phyloP scores from a whole-genome alignment of 2,888 invertebrate genomes.

The Lepidonotus clava region DNA sequence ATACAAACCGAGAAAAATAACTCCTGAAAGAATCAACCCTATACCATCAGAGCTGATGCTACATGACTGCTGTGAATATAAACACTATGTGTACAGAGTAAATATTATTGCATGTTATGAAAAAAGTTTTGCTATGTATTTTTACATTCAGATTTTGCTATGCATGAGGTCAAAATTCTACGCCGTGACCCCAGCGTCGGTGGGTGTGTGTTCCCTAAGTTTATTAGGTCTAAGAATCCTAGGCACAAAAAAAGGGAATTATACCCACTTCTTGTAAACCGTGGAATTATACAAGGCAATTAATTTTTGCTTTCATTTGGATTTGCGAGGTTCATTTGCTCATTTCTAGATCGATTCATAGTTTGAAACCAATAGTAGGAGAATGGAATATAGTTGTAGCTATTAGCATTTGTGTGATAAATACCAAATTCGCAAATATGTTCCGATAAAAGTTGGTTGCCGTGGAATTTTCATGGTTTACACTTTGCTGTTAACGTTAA shows the following conservation, averaged over 20 bases:
- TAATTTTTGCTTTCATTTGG: background rate
- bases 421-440: conserved; percentile 12
- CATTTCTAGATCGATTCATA: too few relatives aligned
- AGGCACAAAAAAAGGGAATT: too few relatives aligned
- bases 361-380: background rate
- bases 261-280: background rate
- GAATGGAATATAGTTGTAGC: background rate
- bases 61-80: conserved; percentile 13
- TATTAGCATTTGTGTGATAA: background rate
- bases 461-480: background rate
- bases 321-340: background rate
- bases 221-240: too few relatives aligned
- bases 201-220: too few relatives aligned
- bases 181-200: background rate
- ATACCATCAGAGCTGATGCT: background rate
- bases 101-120: background rate
- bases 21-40: background rate
- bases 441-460: too few relatives aligned
- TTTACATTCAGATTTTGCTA: background rate
- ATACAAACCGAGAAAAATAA: too few relatives aligned
- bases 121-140: background rate
- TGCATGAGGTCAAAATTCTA: background rate
- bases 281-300: background rate
- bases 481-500: background rate
- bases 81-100: background rate